Evolutionary conservation across 2,888 invertebrate species (phyloP).

Genomic region (Pterostichus niger): DNA sequence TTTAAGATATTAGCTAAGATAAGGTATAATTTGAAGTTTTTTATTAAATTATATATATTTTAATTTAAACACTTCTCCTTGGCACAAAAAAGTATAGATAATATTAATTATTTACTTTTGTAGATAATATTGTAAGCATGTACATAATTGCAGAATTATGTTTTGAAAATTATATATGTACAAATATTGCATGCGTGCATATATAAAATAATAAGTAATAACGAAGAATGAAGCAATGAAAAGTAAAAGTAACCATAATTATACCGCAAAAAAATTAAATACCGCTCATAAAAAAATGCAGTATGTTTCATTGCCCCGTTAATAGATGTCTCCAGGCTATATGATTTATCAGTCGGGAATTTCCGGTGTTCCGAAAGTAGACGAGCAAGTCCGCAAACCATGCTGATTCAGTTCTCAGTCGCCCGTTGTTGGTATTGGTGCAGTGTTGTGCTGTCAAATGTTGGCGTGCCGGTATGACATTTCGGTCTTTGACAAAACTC

Average conservation of each 20-base stretch:
- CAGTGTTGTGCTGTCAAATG: constrained; percentile 4
- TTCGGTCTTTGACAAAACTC: constrained; percentile 13
- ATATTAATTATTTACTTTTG: background rate
- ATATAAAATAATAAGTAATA: too few species aligned
- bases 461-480: constrained; percentile 42
- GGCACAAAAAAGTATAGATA: background rate
- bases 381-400: constrained; percentile 10
- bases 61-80: background rate
- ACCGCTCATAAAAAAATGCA: too few species aligned
- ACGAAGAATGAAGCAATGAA: too few species aligned
- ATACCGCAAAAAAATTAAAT: too few species aligned
- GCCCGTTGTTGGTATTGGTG: constrained; percentile 8
- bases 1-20: too few species aligned
- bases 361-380: background rate
- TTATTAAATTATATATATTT: background rate
- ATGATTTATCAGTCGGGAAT: background rate
- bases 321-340: constrained; percentile 6
- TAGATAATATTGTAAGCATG: too few species aligned
- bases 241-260: too few species aligned
- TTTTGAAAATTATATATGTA: too few species aligned
- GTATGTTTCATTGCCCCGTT: background rate
- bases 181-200: too few species aligned
- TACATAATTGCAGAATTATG: too few species aligned
- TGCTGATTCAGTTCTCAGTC: constrained; percentile 22
- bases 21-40: background rate